Conservation (phyloP, 2,888 invertebrate genomes). For the Suillia variegata region DNA sequence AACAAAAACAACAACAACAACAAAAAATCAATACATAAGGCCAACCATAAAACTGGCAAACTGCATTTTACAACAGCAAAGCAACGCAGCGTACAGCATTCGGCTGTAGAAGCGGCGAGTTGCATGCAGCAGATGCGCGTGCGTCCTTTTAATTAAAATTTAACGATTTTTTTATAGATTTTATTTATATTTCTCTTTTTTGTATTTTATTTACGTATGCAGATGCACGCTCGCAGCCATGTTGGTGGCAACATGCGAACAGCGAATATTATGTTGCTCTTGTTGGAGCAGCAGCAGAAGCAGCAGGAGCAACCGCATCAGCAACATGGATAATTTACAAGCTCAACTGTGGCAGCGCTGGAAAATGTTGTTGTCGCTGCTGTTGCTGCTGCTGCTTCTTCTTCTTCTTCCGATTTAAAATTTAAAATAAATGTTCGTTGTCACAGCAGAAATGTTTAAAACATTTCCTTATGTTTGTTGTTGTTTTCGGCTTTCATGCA, state of each 20-base stretch:
- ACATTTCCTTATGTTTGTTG: too few species aligned
- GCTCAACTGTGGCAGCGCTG: not conserved
- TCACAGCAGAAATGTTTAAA: constrained; percentile 11
- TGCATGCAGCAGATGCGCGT: not conserved
- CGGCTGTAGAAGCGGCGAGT: not conserved
- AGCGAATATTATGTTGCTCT: not conserved
- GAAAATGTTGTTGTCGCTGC: not conserved
- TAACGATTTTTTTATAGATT: not conserved
- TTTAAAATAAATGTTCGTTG: not conserved
- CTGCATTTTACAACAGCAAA: not conserved
- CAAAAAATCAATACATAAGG: not conserved
- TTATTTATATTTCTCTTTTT: not conserved
- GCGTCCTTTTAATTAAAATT: not conserved
- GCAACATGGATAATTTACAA: not conserved
- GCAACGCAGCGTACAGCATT: not conserved
- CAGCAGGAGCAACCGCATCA: too few species aligned
- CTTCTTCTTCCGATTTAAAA: not conserved
- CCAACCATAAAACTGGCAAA: not conserved
- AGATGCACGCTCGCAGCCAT: not conserved
- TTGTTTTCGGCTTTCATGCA: too few species aligned
- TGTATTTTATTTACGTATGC: too few species aligned
- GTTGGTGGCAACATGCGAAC: not conserved
- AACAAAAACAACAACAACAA: not conserved
- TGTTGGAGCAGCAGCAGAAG: not conserved
- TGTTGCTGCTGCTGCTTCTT: not conserved